Evolutionary conservation across 2,888 invertebrate species (phyloP).

Genomic region (Tolmerus cingulatus): DNA sequence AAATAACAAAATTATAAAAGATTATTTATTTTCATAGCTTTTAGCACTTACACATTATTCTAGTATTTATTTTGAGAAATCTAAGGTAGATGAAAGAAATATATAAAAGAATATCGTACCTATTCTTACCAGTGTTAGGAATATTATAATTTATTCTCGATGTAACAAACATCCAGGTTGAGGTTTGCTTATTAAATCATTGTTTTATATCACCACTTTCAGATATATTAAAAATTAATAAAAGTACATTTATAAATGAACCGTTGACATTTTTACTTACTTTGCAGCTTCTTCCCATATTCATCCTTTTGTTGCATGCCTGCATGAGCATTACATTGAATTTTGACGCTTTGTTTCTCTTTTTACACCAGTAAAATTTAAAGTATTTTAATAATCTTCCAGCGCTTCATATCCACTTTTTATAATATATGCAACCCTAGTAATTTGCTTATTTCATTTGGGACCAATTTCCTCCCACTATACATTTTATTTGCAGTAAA

Average conservation of each 20-base stretch:
- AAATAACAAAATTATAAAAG: neutral
- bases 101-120: neutral
- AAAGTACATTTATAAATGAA: constrained; percentile 20
- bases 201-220: constrained; percentile 20
- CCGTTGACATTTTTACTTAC: constrained; percentile 25
- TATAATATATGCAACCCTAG: neutral
- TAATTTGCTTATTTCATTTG: neutral
- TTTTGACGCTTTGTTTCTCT: neutral
- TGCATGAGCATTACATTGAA: constrained; percentile 14
- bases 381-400: neutral
- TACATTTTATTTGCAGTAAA: neutral
- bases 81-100: neutral
- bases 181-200: constrained; percentile 34
- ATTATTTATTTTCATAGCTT: constrained; percentile 31
- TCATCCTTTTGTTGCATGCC: constrained; percentile 13
- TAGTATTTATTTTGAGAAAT: constrained; percentile 10
- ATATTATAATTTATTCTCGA: constrained; percentile 12
- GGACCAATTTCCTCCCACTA: neutral
- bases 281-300: constrained; percentile 25
- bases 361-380: neutral
- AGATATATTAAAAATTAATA: constrained; percentile 22
- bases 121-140: neutral
- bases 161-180: neutral
- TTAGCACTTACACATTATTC: constrained; percentile 9
- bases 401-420: neutral